Conservation (phyloP, 2,888 invertebrate genomes). For the Ennomos quercinarius region DNA sequence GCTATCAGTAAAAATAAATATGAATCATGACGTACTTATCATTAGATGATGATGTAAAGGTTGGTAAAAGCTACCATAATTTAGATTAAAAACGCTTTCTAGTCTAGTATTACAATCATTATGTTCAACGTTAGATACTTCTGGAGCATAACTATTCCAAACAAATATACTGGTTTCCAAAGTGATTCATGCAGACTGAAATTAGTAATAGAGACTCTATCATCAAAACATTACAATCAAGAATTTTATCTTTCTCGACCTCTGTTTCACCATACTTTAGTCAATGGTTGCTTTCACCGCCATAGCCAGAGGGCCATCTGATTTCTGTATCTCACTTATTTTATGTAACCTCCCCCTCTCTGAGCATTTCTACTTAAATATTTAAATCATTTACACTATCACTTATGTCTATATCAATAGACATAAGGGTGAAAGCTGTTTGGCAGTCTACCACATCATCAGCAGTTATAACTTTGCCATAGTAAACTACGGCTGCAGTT, state of each 20-base stretch:
- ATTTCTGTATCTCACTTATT: constrained; percentile 70
- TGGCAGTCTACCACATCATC: constrained; percentile 21
- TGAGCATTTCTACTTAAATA: constrained; percentile 26
- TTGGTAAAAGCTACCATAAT: no score
- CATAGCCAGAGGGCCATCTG: constrained; percentile 67
- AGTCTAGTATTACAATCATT: no score
- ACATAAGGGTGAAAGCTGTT: constrained; percentile 43
- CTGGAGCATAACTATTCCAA: neutral
- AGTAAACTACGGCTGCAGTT: constrained; percentile 56
- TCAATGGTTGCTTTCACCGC: constrained; percentile 70
- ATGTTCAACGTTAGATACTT: no score
- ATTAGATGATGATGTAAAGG: no score
- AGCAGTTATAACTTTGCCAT: constrained; percentile 44
- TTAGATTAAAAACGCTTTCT: no score
- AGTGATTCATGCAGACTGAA: constrained; percentile 5
- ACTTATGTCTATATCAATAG: constrained; percentile 15
- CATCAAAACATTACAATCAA: constrained; percentile 23
- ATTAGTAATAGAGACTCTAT: constrained; percentile 12
- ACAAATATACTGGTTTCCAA: neutral
- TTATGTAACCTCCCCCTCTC: constrained; percentile 75
- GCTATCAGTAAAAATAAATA: no score
- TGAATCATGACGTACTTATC: no score
- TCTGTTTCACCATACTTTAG: constrained; percentile 55
- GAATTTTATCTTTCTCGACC: constrained; percentile 45
- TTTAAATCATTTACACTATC: constrained; percentile 12